Evolutionary conservation across 1,140 invertebrate genomes (phyloP), one percentile per base, ranked within the genome.

Genomic region (Wasmannia auropunctata): DNA sequence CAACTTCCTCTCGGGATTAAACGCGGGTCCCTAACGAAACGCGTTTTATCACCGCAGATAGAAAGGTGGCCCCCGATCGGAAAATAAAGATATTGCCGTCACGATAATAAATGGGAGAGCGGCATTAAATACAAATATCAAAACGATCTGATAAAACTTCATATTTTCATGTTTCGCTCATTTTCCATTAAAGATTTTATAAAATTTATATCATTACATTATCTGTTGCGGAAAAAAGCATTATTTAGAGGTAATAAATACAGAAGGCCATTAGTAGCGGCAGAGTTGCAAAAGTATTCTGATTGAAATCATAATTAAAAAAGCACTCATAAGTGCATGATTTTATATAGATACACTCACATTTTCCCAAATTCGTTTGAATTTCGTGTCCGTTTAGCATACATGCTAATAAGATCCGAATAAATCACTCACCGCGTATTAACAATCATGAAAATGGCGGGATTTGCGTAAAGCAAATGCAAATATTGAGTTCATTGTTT

Each of bases 1-100:
- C 43, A 65, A 79, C 79, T 72, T 56, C 19, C 65, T 72, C 79
- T 34, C 37, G 65, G 79, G 65, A 81, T 81, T 70, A 81, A 81
- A 81, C 49, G 19, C 65, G 11, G n/a, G 19, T 56, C 25, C 65
- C 79, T 81, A 81, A 81, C 79, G 49, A 70, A 81, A 81, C 67
- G 49, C 77, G 25, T 22, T 70, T 81, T 70, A 77, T 49, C 43
- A n/a, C 28, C 11, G 19, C 14, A 79, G 60, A 63, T 63, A 77
- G 58, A 63, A 65, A 49, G 34, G 40, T 56, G 19, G 6, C 14
- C 14, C n/a, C 43, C 34, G 40, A 79, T 65, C 28, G 60, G 28
- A 79, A 79, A 79, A 79, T 67, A 67, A 67, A 67, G 60, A 79
- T 79, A 67, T 51, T 65, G 19, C 60, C 62, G 46, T 79, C 75